Evolutionary conservation across 2,888 invertebrate genomes (phyloP), one percentile per base, ranked within the genome.

Genomic region (Apantesis nais): DNA sequence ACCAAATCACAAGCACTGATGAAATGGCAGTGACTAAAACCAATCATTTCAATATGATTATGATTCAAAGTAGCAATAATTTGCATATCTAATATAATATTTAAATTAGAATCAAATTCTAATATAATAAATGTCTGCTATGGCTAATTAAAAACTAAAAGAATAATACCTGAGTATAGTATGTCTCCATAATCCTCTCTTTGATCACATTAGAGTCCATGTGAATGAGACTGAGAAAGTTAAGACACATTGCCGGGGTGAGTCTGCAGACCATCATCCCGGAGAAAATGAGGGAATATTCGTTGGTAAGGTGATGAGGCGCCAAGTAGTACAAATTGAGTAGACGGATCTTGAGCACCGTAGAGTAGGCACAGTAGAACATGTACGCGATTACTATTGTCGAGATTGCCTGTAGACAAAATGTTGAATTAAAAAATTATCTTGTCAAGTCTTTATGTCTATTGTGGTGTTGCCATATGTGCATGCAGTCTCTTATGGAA

Each of bases 261-360:
- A 99, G 96, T 2, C 99, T 97, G 88, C 99, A 99, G 58, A 99
- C 96, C 96, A 99, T 96, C 99, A 99, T 99, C 71, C 99, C 99
- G 81, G 99, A 98, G 95, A 99, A 99, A 87, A 99, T 98, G 75
- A 99, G 96, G 89, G 99, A 99, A 95, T 99, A 99, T 89, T 99
- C 99, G 89, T 99, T 99, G 12, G 99, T 99, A 93, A 99, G 99
- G 91, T 99, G 99, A 89, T 99, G 98, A 0, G 99, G 98, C 8
- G 99, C 99, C 81, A 99, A 94, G 90, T 99, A 99, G 94, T 99
- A 99, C 80, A 99, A 96, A 95, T 99, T 99, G 63, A 99, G 96
- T 44, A 99, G 97, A 68, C 99, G 96, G 82, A 99, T 98, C 92
- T 99, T 98, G 83, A 99, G 97, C 60, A 99, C 98, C 0, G 99